Evolutionary conservation across 2,797 vertebrate genomes (phyloP), one percentile per base, ranked within the genome.

Genomic region (Sebastes oblongus): DNA sequence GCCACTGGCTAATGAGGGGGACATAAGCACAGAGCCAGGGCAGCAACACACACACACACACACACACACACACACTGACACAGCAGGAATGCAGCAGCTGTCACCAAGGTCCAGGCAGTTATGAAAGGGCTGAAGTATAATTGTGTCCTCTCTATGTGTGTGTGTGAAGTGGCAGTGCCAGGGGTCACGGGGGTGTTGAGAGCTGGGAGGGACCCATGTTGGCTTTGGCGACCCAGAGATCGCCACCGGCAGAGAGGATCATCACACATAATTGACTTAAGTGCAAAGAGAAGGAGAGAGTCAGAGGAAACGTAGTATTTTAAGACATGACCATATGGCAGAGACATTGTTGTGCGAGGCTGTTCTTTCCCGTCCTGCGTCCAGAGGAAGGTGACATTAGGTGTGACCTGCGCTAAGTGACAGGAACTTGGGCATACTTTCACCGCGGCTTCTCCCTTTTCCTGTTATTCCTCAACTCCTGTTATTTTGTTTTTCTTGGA

Each of bases 391-490:
- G 92, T 93, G 94, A 93, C 92, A 90, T 84, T 82, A 86, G 89
- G 88, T 90, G 91, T 94, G 92, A 93, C 92, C 94, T 82, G 83
- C 2, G 82, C 88, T 93, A 93, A 94, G 92, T 93, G 93, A 95
- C 92, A 93, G 91, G 91, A 93, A 92, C 91, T 83, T 67, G 78
- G 88, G 91, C 93, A 90, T 91, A 92, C 93, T 93, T 93, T 94
- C 89, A 87, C 92, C 86, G 22, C 69, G 78, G 88, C 92, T 93
- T 93, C 93, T 94, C 93, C 94, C 92, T 93, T 92, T 94, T 94
- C 94, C 94, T 94, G 94, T 94, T 94, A 94, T 94, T 95, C 87
- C 90, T 93, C 90, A 80, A 91, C 92, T 92, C 88, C 86, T 91
- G 90, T 89, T 91, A 88, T 93, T 90, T 87, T 92, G 85, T 90